A percentile compares a stretch with the other conserved stretches of the same genome.
Evolutionary conservation across 2,113 vertebrate species (phyloP).

Genomic region (Motacilla tschutschensis): DNA sequence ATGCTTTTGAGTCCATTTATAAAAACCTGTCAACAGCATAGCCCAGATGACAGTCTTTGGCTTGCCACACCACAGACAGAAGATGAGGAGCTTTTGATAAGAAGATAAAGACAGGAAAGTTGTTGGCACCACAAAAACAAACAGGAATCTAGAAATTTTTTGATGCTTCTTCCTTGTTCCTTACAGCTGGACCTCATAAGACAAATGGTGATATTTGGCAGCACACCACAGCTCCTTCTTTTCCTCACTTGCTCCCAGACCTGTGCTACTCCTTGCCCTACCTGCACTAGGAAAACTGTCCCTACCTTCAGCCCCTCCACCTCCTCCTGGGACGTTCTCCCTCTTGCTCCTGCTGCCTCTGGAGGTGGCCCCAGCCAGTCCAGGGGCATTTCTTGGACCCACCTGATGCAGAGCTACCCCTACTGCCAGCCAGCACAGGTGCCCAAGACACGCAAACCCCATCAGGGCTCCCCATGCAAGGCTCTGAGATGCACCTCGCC

Average conservation of each 20-base stretch:
- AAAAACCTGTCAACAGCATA: neutral
- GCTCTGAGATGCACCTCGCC: accelerated
- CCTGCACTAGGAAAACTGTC: neutral
- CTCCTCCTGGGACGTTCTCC: neutral
- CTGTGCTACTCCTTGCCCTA: neutral
- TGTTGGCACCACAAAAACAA: neutral
- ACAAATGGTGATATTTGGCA: neutral
- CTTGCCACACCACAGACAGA: neutral
- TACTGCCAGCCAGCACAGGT: neutral
- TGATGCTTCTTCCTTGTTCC: neutral
- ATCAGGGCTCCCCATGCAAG: accelerated
- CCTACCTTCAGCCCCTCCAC: neutral
- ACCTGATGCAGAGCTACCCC: accelerated
- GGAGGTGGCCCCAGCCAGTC: neutral
- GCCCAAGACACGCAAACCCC: neutral
- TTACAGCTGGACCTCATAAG: neutral
- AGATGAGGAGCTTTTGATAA: neutral
- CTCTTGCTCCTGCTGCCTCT: neutral
- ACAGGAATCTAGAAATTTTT: neutral
- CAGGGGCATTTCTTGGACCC: neutral
- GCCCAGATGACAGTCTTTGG: neutral
- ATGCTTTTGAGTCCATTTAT: neutral
- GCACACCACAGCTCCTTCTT: neutral
- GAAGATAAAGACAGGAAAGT: neutral
- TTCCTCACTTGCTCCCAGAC: neutral